Conservation (phyloP, 2,797 vertebrate genomes). For the Holocentrus rufus region DNA sequence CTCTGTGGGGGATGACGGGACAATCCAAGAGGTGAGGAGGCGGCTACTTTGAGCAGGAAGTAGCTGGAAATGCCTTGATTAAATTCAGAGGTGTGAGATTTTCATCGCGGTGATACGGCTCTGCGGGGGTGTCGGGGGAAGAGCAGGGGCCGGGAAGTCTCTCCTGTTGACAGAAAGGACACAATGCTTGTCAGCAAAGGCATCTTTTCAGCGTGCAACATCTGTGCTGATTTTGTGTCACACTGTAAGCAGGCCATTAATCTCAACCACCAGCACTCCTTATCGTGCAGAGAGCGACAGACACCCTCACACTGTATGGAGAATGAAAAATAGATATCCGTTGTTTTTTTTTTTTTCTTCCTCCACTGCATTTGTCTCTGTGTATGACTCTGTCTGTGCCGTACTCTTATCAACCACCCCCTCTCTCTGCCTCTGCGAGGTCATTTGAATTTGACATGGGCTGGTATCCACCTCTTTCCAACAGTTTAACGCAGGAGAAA, state of each 20-base stretch:
- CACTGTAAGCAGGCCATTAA: constrained; percentile 76
- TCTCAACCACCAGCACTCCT: constrained; percentile 68
- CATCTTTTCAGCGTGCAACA: constrained; percentile 74
- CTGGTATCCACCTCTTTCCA: constrained; percentile 39
- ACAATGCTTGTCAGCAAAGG: constrained; percentile 82
- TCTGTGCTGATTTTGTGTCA: constrained; percentile 64
- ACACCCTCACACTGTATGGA: constrained; percentile 57
- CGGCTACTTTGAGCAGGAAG: constrained; percentile 54
- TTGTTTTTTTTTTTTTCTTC: constrained; percentile 16
- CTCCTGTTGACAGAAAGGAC: constrained; percentile 73
- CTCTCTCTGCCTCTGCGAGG: constrained; percentile 39
- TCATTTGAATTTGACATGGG: constrained; percentile 57
- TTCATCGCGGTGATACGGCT: constrained; percentile 68
- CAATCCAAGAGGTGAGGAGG: constrained; percentile 23
- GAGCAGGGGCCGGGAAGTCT: constrained; percentile 54
- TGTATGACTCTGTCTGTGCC: constrained; percentile 40
- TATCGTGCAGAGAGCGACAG: constrained; percentile 68
- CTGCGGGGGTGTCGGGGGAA: constrained; percentile 49
- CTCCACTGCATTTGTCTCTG: constrained; percentile 49
- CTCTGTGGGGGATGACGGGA: constrained; percentile 43
- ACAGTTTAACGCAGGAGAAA: constrained; percentile 4
- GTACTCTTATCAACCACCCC: constrained; percentile 48
- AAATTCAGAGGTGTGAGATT: constrained; percentile 72
- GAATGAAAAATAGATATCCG: constrained; percentile 71
- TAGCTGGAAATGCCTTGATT: constrained; percentile 71